These are phyloP conservation scores for Suricata suricatta DNA, from an alignment of 2,113 vertebrate species.

Conservation along the genomic window DNA sequence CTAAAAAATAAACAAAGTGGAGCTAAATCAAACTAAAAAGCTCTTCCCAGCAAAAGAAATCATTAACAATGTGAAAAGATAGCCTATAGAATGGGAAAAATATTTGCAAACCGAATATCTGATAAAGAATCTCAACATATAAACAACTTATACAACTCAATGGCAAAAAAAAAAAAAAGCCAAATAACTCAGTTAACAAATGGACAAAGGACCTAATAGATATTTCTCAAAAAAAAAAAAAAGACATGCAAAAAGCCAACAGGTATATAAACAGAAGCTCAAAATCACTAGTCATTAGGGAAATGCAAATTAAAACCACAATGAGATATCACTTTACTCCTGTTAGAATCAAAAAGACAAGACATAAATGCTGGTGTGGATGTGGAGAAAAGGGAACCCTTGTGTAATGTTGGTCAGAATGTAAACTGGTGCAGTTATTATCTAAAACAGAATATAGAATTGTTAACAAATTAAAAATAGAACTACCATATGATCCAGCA, in stretches of 20 bases:
- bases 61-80: neutral
- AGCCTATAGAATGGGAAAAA: neutral
- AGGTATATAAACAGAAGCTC: neutral
- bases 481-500: neutral
- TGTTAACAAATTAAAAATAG: neutral
- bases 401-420: neutral
- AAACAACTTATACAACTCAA: neutral
- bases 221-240: neutral
- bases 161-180: neutral
- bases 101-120: neutral
- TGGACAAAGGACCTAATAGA: neutral
- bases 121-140: neutral
- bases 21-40: neutral
- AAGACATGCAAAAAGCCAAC: neutral
- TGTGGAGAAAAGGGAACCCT: neutral
- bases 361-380: neutral
- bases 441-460: neutral
- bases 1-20: neutral
- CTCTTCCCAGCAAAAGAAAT: neutral
- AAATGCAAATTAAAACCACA: neutral
- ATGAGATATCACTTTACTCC: neutral
- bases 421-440: neutral
- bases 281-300: neutral
- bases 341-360: neutral
- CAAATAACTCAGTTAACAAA: neutral